Evolutionary conservation across 2,888 invertebrate genomes (phyloP).

Genomic region (Rhingia rostrata): DNA sequence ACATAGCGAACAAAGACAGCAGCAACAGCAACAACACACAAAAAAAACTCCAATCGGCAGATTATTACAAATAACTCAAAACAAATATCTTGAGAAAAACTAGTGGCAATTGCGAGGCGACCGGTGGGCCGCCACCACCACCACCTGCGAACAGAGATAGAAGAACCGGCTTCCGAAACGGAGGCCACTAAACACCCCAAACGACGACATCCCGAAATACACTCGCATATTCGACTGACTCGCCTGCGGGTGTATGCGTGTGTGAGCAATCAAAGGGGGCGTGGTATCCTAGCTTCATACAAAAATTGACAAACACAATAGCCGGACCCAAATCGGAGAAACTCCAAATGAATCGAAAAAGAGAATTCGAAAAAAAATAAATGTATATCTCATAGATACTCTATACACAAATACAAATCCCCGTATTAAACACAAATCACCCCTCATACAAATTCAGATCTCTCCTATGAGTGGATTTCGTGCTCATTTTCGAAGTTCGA

Average conservation of each 20-base stretch:
- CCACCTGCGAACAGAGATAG: conserved; percentile 70
- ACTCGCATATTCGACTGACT: conserved; percentile 6
- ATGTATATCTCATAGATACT: conserved; percentile 36
- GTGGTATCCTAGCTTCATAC: conserved; percentile 58
- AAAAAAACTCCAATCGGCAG: conserved; percentile 45
- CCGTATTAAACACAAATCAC: conserved; percentile 35
- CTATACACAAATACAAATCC: conserved; percentile 14
- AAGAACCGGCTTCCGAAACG: conserved; percentile 71
- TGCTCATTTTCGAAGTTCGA: conserved; percentile 47
- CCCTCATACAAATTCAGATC: conserved; percentile 2
- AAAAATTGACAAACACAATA: conserved; percentile 71
- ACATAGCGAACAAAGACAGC: not conserved
- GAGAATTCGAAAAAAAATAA: conserved; percentile 67
- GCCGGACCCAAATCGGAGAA: conserved; percentile 70
- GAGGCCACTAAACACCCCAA: conserved; percentile 63
- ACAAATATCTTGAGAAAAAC: conserved; percentile 68
- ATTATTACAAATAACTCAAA: conserved; percentile 70
- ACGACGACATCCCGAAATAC: conserved; percentile 16
- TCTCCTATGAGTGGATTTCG: not conserved
- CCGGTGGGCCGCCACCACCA: conserved; percentile 51
- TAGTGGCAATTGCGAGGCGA: conserved; percentile 56
- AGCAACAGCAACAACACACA: conserved; percentile 26
- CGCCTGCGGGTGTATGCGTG: conserved; percentile 24
- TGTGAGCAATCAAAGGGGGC: conserved; percentile 70
- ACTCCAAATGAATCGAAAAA: conserved; percentile 69